Evolutionary conservation across 2,113 vertebrate species (phyloP).

Genomic region (Crotalus viridis): DNA sequence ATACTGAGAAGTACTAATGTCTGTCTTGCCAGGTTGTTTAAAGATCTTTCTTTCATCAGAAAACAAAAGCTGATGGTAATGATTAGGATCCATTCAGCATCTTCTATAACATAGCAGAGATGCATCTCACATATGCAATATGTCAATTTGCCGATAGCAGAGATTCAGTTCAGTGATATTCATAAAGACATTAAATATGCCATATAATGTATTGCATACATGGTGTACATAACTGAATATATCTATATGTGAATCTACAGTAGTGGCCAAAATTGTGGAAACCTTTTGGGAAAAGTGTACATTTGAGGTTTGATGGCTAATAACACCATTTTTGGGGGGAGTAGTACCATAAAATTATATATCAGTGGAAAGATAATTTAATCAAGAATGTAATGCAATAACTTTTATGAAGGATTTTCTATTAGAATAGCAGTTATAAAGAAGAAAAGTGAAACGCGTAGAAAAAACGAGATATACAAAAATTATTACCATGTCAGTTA

Average conservation of each 20-base stretch:
- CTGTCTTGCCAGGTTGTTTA: conserved; percentile 49
- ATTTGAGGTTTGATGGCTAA: no score
- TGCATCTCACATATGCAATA: neutral
- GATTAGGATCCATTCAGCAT: conserved; percentile 47
- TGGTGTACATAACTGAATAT: neutral
- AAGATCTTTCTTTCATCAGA: conserved; percentile 45
- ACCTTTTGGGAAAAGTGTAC: no score
- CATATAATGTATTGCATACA: neutral
- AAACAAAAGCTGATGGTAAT: conserved; percentile 49
- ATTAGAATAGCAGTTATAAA: no score
- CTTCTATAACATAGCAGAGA: conserved; percentile 43
- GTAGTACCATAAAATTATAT: no score
- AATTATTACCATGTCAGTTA: no score
- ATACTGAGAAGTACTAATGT: conserved; percentile 61
- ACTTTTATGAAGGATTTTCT: no score
- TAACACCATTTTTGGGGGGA: no score
- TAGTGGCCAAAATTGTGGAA: no score
- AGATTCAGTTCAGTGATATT: neutral
- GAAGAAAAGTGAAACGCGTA: no score
- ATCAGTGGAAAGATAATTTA: no score
- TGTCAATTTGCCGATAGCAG: neutral
- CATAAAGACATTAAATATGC: neutral
- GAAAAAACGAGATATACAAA: no score
- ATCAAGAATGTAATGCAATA: no score
- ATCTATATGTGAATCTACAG: neutral